Base-by-base conservation (phyloP, 2,888 invertebrate species). In the Chalcosyrphus nemorum region DNA sequence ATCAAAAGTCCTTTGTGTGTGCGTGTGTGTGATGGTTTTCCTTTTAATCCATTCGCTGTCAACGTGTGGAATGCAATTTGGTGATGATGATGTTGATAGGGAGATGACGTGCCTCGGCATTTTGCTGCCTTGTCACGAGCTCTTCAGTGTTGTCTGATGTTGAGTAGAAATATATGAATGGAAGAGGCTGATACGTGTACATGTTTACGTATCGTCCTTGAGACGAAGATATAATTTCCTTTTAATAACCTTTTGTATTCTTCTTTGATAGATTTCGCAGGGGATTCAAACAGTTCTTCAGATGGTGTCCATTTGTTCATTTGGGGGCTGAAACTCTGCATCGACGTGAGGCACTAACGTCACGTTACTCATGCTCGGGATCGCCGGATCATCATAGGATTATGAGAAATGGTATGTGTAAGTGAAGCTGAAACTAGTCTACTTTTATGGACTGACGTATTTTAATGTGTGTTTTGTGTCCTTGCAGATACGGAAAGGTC, bases 231-330 rank as follows among this genome's bases (percentile, higher is more conserved):
- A n/a, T 43, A 1, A 17, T 21, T 32, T 61, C 7, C 15, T 21
- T 13, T 65, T 21, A 43, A 50, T 71, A 38, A 70, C 17, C 21
- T 27, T n/a, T 6, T 43, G 21, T 15, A 71, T 32, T 59, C 71
- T 50, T 86, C 71, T 61, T 59, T 92, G 91, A 17, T 92, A 98
- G 98, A 91, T 98, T 98, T 92, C 94, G 98, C 54, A 94, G 97
- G 87, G 98, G 98, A 6, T 98, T 98, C 92, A 96, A 96, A 89
- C 96, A 97, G 91, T 96, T 97, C 91, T 98, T 98, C 92, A 95
- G 96, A 88, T 98, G 97, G 93, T 95, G 97, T 88, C 96, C 96
- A 2, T 95, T 94, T 88, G 94, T 97, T 21, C 93, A 94, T 15
- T 93, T 96, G 32, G 94, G 94, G 13, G 94, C 94, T 1, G 94